phyloP scores from a whole-genome alignment of 64 coral and sea anemone species.

The Stylophora pistillata region DNA sequence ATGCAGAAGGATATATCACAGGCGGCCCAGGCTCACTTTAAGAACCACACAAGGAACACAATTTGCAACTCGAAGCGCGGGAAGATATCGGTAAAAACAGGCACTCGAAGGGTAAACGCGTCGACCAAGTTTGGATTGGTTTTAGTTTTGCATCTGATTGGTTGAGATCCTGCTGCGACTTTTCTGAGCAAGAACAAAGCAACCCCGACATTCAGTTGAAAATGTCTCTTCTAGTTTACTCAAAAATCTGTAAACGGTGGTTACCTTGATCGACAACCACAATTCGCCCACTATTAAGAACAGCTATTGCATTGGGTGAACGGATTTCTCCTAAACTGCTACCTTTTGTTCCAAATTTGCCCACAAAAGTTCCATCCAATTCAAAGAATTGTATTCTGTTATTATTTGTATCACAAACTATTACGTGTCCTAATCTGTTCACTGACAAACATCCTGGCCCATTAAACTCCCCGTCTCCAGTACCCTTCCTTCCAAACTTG shows the following conservation, averaged over 20 bases:
- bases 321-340: constrained; percentile 49
- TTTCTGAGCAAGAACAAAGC: no score
- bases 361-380: constrained; percentile 48
- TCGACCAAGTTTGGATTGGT: no score
- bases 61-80: no score
- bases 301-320: background rate
- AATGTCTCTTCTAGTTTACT: background rate
- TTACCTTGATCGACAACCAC: background rate
- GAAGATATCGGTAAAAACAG: no score
- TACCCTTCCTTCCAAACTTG: constrained; percentile 51
- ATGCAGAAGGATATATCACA: no score
- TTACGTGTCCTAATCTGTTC: constrained; percentile 27
- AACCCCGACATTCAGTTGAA: no score
- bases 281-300: background rate
- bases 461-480: constrained; percentile 24
- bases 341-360: constrained; percentile 65
- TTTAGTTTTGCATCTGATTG: no score
- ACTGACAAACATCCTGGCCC: constrained; percentile 51
- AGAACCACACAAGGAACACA: no score
- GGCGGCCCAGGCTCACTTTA: no score
- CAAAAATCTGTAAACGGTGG: background rate
- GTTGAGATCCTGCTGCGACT: no score
- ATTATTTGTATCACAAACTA: constrained; percentile 69
- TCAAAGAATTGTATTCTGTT: constrained; percentile 64
- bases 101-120: no score